These are phyloP conservation scores for Thermophis baileyi DNA, from an alignment of 2,113 vertebrate species.

Conservation along the genomic window DNA sequence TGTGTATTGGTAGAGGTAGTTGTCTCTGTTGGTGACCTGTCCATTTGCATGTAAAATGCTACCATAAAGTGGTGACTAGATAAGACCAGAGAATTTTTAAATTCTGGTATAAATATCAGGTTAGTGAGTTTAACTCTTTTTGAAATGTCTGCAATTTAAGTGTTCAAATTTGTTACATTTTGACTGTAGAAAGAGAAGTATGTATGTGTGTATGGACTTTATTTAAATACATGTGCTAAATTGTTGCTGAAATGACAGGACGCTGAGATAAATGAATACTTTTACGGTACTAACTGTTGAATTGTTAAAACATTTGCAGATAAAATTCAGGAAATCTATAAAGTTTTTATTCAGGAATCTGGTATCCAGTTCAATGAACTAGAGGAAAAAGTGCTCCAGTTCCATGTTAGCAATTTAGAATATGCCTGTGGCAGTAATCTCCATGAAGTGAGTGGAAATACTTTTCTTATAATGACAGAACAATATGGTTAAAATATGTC, in stretches of 20 bases:
- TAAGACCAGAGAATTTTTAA: background rate
- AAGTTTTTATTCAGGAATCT: slow-evolving; percentile 91
- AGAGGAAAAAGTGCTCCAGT: slow-evolving; percentile 93
- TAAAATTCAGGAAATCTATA: slow-evolving; percentile 94
- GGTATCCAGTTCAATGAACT: slow-evolving; percentile 92
- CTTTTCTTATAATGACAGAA: too few species aligned
- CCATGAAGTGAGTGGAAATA: slow-evolving; percentile 74
- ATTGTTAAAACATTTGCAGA: slow-evolving; percentile 66
- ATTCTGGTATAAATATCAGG: background rate
- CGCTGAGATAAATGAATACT: background rate
- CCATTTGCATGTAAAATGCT: background rate
- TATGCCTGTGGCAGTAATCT: slow-evolving; percentile 92
- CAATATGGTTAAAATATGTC: background rate
- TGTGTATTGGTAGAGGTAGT: background rate
- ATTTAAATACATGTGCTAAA: background rate
- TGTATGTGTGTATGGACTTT: background rate
- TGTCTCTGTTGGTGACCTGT: background rate
- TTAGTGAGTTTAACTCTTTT: background rate
- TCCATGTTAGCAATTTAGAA: slow-evolving; percentile 96
- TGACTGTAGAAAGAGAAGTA: background rate
- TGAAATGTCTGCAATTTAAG: background rate
- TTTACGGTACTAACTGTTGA: background rate
- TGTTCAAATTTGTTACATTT: background rate
- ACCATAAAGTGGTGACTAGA: background rate
- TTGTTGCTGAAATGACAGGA: background rate